Base-by-base conservation (phyloP, 2,113 vertebrate species). In the Cryptomyrus ogoouensis region DNA sequence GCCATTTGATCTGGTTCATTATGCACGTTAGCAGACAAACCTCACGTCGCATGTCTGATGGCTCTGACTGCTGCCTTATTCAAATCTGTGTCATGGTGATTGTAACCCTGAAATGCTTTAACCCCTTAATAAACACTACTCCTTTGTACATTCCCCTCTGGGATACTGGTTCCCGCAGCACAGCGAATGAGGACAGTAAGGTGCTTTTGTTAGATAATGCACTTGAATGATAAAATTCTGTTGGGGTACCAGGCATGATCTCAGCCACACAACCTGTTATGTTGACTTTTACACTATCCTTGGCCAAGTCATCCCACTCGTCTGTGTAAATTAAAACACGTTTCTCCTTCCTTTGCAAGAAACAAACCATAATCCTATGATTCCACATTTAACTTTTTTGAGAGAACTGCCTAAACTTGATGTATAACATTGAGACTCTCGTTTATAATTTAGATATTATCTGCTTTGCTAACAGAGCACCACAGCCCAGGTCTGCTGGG, bases 1-100 rank as follows among this genome's bases (percentile, higher is more conserved):
- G 80, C 83, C 27, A 87, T 87, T 80, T 83, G 74, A 87, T 87
- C 86, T 87, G 86, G 50, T 27, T 87, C 86, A 87, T 87, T 87
- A 87, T 87, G 86, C 50, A 87, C 15, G 50, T 87, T 86, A 86
- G n/a, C 83, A 49, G 83, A 87, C 27, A 52, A 87, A 56, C 86
- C 86, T 31, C 49, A 87, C 4, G n/a, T 53, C 8, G 52, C 86
- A 87, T 56, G 49, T 87, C 13, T 87, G 86, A 87, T 42, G 49
- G n/a, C 31, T 49, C 86, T 53, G 27, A 17, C 31, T 56, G 49
- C 86, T 87, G 27, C 50, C 83, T 58, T 87, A 35, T 87, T 87
- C 13, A 31, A 87, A 86, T 86, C 44, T 86, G 44, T 47, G 21
- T 87, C 27, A 35, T 17, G 24, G 50, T 35, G 50, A 56, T 56